phyloP scores from a whole-genome alignment of 2,888 invertebrate species.

The Aromia moschata region DNA sequence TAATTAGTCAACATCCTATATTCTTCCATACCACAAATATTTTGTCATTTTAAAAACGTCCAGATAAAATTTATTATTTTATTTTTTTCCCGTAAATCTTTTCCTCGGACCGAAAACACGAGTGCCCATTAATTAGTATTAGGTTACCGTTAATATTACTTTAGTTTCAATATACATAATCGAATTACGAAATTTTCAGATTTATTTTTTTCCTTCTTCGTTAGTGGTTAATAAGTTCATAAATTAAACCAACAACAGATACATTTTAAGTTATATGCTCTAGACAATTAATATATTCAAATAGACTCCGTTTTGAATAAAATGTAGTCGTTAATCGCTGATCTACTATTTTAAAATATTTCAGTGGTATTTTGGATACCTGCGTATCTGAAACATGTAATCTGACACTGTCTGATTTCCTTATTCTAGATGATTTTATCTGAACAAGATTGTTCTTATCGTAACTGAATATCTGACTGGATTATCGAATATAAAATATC shows the following conservation, averaged over 20 bases:
- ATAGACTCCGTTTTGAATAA: constrained; percentile 5
- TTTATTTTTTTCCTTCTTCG: background rate
- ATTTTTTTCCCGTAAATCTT: too few species aligned
- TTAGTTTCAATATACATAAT: background rate
- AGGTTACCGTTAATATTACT: background rate
- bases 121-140: background rate
- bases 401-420: constrained; percentile 5
- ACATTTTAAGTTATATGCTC: background rate
- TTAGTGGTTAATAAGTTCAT: background rate
- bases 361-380: background rate
- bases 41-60: too few species aligned
- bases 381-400: constrained; percentile 1
- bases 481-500: constrained; percentile 4
- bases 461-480: background rate
- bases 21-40: too few species aligned
- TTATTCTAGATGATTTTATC: constrained; percentile 16
- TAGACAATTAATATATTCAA: background rate
- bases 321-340: constrained; percentile 1
- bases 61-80: too few species aligned
- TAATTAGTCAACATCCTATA: too few species aligned
- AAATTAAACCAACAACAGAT: background rate
- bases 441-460: constrained; percentile 16
- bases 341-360: constrained; percentile 7
- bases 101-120: too few species aligned
- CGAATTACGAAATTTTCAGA: background rate